Base-by-base conservation (phyloP, 2,797 vertebrate species). In the Phrynocephalus guinanensis region DNA sequence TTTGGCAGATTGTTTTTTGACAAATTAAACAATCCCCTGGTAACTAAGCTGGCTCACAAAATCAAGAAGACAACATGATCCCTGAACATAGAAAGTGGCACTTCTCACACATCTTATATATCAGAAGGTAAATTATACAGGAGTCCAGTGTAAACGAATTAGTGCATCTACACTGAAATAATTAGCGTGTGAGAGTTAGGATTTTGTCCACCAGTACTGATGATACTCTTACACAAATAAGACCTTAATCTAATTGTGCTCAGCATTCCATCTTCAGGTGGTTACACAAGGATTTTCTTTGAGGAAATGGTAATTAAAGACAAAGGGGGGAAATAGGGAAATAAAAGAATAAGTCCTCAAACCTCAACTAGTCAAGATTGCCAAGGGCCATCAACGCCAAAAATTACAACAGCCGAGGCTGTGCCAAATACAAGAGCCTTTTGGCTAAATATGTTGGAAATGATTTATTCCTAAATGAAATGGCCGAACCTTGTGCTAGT, bases 81-180 rank as follows among this genome's bases (percentile, higher is more conserved):
- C 60, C 60, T 63, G 60, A 63, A 63, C 16, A 60, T 80, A 87
- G 87, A 95, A 87, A 90, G 84, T 71, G 86, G 86, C 67, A 91
- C 82, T 89, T 88, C 85, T 52, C 70, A 63, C 60, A 80, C 70
- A 86, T 86, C 92, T 90, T 72, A 90, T 89, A 63, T 81, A 87
- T 48, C 67, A n/a, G 33, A 52, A 80, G 28, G n/a, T 63, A 63
- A 63, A 20, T 63, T 63, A 63, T 63, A 63, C 20, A 63, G 4
- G 0, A 1, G 63, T 83, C 83, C 79, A 92, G 71, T 78, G 79
- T 86, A 20, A 33, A 5, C 38, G 78, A 66, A 79, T 84, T 9
- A 33, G 83, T 76, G 73, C 84, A 72, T 26, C 67, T 75, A 68
- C 3, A 85, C 6, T n/a, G 52, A 73, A 70, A 84, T 71, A 79